Evolutionary conservation across 2,888 invertebrate species (phyloP).

Genomic region (Dasysyrphus albostriatus): DNA sequence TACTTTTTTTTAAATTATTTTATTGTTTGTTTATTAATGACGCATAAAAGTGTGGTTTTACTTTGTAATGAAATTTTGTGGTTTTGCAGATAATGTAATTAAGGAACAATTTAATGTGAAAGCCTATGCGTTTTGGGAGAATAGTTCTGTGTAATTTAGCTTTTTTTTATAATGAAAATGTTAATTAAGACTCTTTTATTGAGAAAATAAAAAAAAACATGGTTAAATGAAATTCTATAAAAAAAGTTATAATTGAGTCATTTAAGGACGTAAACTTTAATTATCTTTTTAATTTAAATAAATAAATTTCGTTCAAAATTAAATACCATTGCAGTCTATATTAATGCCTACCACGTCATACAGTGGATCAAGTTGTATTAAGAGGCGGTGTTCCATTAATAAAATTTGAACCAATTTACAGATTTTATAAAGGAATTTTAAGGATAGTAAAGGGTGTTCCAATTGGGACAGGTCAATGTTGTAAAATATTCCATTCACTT

Average conservation of each 20-base stretch:
- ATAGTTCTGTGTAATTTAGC: neutral
- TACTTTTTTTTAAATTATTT: neutral
- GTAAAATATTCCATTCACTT: no score
- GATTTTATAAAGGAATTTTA: no score
- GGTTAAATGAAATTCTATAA: neutral
- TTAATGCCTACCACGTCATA: no score
- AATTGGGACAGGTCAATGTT: no score
- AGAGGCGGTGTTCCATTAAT: no score
- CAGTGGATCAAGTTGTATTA: no score
- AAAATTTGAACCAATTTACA: no score
- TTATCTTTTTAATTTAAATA: no score
- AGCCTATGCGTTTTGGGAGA: neutral
- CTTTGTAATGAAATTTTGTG: constrained; percentile 5
- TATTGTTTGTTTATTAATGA: neutral
- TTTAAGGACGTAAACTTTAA: no score
- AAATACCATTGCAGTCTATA: no score
- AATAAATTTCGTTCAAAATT: no score
- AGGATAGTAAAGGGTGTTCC: no score
- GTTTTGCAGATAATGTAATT: constrained; percentile 14
- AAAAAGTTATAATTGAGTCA: neutral
- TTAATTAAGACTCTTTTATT: neutral
- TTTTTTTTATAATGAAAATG: neutral
- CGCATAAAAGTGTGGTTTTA: constrained; percentile 6
- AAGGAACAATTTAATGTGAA: neutral
- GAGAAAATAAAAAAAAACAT: neutral